phyloP scores from a whole-genome alignment of 2,113 vertebrate genomes.

The Felis chaus region DNA sequence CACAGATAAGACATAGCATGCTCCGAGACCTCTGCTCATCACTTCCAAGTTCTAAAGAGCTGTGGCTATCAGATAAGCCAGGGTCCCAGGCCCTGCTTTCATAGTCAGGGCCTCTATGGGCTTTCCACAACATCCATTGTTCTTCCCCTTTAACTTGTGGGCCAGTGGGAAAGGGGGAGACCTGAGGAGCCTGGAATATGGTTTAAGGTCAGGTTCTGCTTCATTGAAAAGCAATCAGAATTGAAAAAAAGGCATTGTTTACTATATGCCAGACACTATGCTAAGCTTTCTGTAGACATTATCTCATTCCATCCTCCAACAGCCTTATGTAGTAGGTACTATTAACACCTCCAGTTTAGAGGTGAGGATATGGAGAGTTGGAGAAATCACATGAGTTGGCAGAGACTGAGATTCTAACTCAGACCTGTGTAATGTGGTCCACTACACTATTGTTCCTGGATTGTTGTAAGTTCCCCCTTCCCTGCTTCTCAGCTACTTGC shows the following conservation, averaged over 20 bases:
- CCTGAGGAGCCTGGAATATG: neutral
- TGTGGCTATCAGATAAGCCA: neutral
- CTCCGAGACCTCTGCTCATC: neutral
- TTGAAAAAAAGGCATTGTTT: conserved; percentile 53
- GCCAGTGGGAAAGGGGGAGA: neutral
- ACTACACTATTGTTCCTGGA: neutral
- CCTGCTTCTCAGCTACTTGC: neutral
- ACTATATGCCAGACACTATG: conserved; percentile 10
- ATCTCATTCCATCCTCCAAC: conserved; percentile 55
- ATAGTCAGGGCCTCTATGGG: neutral
- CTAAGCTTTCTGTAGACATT: conserved; percentile 57
- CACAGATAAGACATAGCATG: neutral
- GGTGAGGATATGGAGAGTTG: conserved; percentile 41
- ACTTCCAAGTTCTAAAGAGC: neutral
- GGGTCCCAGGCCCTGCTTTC: neutral
- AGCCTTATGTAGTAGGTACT: conserved; percentile 18
- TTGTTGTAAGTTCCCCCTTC: neutral
- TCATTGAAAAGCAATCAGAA: conserved; percentile 56
- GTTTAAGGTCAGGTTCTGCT: conserved; percentile 23
- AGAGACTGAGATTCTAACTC: neutral
- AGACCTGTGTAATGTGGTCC: neutral
- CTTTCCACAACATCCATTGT: neutral
- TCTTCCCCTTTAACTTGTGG: neutral
- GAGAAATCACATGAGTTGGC: conserved; percentile 6
- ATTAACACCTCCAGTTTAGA: conserved; percentile 26